A percentile compares a stretch with the other conserved stretches of the same genome.
Evolutionary conservation across 2,113 vertebrate species (phyloP).

Genomic region (Cettia cetti): DNA sequence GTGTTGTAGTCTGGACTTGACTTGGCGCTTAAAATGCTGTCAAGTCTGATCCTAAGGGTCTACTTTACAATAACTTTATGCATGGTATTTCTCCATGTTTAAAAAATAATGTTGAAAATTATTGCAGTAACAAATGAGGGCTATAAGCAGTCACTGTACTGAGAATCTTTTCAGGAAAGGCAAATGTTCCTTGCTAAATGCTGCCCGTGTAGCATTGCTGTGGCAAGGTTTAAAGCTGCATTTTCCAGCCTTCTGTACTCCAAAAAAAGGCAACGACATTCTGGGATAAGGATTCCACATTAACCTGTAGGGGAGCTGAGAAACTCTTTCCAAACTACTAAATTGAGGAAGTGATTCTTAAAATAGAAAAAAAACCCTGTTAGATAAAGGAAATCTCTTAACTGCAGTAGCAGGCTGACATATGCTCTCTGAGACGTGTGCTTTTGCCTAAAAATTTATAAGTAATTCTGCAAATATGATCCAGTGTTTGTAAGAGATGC

Average conservation of each 20-base stretch:
- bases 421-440: neutral
- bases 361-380: neutral
- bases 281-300: neutral
- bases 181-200: neutral
- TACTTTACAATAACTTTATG: neutral
- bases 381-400: neutral
- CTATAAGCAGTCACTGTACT: neutral
- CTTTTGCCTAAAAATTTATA: neutral
- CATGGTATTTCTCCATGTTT: neutral
- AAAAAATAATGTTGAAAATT: neutral
- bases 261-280: neutral
- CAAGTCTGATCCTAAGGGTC: neutral
- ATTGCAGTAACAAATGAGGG: neutral
- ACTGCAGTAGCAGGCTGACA: neutral
- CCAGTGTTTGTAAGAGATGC: neutral
- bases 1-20: neutral
- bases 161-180: neutral
- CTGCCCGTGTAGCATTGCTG: neutral
- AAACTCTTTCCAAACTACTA: neutral
- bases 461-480: neutral
- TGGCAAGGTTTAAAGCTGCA: neutral
- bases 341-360: neutral
- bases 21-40: neutral
- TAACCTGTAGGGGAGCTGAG: neutral
- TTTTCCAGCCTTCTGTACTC: neutral